Conservation (phyloP, 2,888 invertebrate species). For the Phoenoteleia sp. region DNA sequence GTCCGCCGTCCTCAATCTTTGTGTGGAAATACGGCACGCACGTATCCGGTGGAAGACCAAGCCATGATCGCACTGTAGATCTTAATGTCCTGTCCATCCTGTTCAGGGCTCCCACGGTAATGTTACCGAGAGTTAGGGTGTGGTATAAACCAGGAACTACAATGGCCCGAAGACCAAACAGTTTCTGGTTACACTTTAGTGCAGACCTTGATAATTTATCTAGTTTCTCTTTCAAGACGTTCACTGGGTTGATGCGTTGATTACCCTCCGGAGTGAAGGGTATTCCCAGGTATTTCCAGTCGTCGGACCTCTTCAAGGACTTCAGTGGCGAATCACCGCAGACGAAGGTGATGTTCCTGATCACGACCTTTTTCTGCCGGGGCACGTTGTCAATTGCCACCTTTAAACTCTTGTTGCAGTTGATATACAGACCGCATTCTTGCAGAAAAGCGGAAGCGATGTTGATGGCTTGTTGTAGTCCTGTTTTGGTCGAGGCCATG, state of each 20-base stretch:
- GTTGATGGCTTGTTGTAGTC: constrained; percentile 33
- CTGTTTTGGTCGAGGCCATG: neutral
- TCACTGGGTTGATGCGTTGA: neutral
- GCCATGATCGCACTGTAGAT: constrained; percentile 77
- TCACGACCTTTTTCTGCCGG: constrained; percentile 34
- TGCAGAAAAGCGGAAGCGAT: constrained; percentile 47
- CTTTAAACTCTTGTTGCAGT: constrained; percentile 77
- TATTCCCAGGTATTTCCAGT: constrained; percentile 65
- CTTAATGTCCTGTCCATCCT: constrained; percentile 78
- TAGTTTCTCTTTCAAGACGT: constrained; percentile 26
- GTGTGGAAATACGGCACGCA: constrained; percentile 81
- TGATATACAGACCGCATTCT: constrained; percentile 75
- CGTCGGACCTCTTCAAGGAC: constrained; percentile 73
- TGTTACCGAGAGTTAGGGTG: neutral
- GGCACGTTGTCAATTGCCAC: constrained; percentile 78
- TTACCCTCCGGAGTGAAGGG: constrained; percentile 56
- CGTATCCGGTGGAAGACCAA: constrained; percentile 80
- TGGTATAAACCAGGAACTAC: constrained; percentile 63
- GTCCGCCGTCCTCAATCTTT: constrained; percentile 74
- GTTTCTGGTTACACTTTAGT: constrained; percentile 83
- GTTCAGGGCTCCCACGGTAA: neutral
- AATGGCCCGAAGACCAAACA: constrained; percentile 82
- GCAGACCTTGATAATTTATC: constrained; percentile 73
- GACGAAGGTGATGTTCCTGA: neutral
- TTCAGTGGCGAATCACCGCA: constrained; percentile 44